A percentile compares a stretch with the other conserved stretches of the same genome.
Evolutionary conservation across 2,797 vertebrate species (phyloP).

Genomic region (Dryobates pubescens): DNA sequence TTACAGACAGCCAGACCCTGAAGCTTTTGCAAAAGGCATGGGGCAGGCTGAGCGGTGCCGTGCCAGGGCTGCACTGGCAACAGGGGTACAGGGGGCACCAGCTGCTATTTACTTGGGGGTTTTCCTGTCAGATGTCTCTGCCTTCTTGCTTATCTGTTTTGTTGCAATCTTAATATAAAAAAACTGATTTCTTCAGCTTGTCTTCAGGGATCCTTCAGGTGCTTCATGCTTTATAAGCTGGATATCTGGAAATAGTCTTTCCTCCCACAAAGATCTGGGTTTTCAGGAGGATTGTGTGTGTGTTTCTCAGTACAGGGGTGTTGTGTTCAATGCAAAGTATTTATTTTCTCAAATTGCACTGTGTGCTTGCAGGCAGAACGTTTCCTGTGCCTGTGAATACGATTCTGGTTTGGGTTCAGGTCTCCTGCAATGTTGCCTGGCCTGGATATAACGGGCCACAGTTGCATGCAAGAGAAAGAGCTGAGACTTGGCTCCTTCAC

Average conservation of each 20-base stretch:
- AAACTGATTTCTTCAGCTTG: background rate
- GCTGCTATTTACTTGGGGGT: background rate
- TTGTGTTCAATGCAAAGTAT: background rate
- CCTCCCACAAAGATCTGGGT: background rate
- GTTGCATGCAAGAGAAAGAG: accelerated
- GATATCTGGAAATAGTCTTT: background rate
- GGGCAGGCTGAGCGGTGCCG: background rate
- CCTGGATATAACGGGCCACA: accelerated
- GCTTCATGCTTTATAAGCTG: background rate
- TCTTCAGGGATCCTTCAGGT: background rate
- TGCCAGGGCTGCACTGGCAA: background rate
- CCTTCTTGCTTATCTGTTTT: background rate
- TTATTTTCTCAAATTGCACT: background rate
- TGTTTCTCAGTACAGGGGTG: background rate
- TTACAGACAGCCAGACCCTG: background rate
- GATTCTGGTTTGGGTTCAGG: background rate
- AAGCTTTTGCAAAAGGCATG: background rate
- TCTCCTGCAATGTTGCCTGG: background rate
- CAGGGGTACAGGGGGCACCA: background rate
- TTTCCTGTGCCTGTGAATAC: background rate
- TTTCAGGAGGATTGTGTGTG: accelerated
- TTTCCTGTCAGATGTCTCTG: background rate
- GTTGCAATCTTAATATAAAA: background rate
- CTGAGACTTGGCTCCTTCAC: background rate
- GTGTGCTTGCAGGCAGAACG: background rate